These are phyloP conservation scores for Hypocryptadius cinnamomeus DNA, from an alignment of 2,113 vertebrate genomes.

Conservation along the genomic window DNA sequence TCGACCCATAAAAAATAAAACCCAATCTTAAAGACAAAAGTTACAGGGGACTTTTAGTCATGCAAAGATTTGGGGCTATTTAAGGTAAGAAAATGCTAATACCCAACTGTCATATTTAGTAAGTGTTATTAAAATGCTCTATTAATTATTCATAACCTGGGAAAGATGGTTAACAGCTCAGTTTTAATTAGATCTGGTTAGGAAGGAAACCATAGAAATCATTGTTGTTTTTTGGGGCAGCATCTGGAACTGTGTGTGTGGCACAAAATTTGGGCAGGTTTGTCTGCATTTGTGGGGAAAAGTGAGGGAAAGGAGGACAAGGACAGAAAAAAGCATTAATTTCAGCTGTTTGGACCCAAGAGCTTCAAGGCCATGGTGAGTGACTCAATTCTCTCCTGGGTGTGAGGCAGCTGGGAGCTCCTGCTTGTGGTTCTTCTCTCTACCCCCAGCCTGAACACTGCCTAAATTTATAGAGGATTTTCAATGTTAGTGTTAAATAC, in stretches of 20 bases:
- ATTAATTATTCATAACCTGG: background rate
- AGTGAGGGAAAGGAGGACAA: background rate
- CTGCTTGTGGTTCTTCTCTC: background rate
- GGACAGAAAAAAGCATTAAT: background rate
- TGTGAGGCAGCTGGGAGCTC: background rate
- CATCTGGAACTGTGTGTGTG: background rate
- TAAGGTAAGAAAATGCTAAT: background rate
- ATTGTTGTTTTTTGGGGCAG: background rate
- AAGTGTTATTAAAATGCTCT: background rate
- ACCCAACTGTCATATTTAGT: background rate
- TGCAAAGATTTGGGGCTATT: background rate
- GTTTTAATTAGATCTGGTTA: conserved; percentile 7
- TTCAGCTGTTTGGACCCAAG: background rate
- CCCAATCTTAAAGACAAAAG: background rate
- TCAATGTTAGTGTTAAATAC: background rate
- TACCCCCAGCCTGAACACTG: background rate
- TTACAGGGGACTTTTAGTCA: background rate
- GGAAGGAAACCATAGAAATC: background rate
- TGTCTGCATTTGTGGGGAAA: background rate
- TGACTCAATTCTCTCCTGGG: background rate
- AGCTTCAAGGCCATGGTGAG: background rate
- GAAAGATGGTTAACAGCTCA: background rate
- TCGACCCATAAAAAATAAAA: background rate
- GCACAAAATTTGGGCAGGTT: background rate
- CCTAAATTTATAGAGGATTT: background rate